These are phyloP conservation scores for Etheostoma cragini DNA, from an alignment of 2,113 vertebrate genomes.

Conservation along the genomic window DNA sequence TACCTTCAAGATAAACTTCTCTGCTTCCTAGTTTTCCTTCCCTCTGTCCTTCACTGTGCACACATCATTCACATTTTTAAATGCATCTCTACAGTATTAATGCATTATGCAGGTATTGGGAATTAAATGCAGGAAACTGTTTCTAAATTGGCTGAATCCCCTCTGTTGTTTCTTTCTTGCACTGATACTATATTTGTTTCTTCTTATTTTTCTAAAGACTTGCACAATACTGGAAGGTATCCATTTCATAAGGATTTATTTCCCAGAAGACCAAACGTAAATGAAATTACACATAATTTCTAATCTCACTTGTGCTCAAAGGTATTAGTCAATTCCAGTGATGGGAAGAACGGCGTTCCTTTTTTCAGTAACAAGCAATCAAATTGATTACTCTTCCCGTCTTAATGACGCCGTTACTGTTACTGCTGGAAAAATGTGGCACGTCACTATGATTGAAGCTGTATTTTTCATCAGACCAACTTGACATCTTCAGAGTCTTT, in stretches of 20 bases:
- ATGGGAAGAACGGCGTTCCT: too few species aligned
- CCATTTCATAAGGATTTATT: background rate
- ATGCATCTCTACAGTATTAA: background rate
- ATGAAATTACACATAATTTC: background rate
- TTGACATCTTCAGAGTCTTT: too few species aligned
- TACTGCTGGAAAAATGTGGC: too few species aligned
- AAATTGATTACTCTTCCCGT: too few species aligned
- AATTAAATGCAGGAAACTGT: background rate
- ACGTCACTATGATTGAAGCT: too few species aligned
- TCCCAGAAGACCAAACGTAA: background rate
- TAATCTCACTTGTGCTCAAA: background rate
- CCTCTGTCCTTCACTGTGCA: background rate
- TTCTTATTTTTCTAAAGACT: background rate
- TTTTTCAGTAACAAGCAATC: too few species aligned
- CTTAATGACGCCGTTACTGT: too few species aligned
- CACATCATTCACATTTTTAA: background rate
- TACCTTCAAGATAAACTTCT: background rate
- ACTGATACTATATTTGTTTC: background rate
- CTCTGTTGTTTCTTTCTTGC: background rate
- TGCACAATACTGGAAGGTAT: background rate
- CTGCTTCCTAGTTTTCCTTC: background rate
- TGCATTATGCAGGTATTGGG: background rate
- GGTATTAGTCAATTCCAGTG: background rate
- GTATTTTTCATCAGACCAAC: too few species aligned
- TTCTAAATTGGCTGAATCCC: background rate